A percentile compares a stretch with the other conserved stretches of the same genome.
These are phyloP conservation scores for Cottus gobio DNA, from an alignment of 2,113 vertebrate genomes.

Conservation along the genomic window DNA sequence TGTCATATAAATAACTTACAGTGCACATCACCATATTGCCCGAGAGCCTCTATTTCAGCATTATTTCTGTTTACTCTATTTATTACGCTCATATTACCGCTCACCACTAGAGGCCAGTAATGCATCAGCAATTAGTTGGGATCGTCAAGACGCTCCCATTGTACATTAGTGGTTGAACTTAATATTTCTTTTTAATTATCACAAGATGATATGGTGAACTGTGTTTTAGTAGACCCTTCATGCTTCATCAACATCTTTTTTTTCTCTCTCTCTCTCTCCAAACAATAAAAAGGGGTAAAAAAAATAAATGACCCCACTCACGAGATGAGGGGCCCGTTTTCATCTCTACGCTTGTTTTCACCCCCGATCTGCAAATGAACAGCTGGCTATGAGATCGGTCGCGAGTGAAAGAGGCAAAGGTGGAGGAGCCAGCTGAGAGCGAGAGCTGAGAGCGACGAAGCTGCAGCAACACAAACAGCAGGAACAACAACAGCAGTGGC, in stretches of 20 bases:
- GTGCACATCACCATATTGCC: conserved; percentile 22
- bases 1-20: conserved; percentile 43
- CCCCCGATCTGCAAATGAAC: conserved; percentile 11
- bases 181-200: conserved; percentile 7
- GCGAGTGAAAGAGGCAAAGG: neutral
- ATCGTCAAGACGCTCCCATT: neutral
- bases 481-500: conserved; percentile 29
- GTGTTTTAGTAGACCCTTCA: neutral
- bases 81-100: neutral
- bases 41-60: conserved; percentile 23
- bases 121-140: conserved; percentile 43
- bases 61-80: conserved; percentile 45
- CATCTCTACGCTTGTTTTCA: neutral
- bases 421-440: neutral
- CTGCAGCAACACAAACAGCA: conserved; percentile 24
- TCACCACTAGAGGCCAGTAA: conserved; percentile 79
- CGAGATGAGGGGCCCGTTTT: neutral
- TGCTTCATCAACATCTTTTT: neutral
- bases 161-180: conserved; percentile 4
- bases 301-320: neutral
- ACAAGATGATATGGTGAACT: neutral
- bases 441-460: conserved; percentile 11
- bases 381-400: conserved; percentile 8
- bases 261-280: neutral
- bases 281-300: too few relatives aligned